A percentile compares a stretch with the other conserved stretches of the same genome.
These are phyloP conservation scores for Myotis pilosus DNA, from an alignment of 2,797 vertebrate species.

Conservation along the genomic window DNA sequence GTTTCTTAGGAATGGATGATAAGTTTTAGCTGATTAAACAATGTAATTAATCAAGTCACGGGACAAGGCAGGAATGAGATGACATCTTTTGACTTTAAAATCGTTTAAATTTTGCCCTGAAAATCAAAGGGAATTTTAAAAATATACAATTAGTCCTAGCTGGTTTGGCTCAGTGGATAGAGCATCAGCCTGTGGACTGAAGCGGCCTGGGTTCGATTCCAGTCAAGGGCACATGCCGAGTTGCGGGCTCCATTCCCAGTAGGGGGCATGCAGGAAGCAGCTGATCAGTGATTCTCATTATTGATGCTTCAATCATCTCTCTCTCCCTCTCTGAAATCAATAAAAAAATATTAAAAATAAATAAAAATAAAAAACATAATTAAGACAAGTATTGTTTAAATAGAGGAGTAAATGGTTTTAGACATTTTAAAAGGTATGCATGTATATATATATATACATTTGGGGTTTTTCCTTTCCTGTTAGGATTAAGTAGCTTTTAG, in stretches of 20 bases:
- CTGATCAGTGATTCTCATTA: too few relatives aligned
- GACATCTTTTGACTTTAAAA: conserved; percentile 42
- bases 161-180: background rate
- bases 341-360: too few relatives aligned
- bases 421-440: background rate
- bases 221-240: background rate
- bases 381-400: background rate
- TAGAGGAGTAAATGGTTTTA: background rate
- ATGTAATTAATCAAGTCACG: background rate
- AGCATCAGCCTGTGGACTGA: background rate
- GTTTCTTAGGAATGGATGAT: conserved; percentile 26
- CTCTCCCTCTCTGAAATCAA: too few relatives aligned
- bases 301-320: too few relatives aligned
- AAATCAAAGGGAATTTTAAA: background rate
- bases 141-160: background rate
- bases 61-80: background rate
- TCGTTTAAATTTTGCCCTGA: background rate
- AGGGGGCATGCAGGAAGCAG: background rate
- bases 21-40: conserved; percentile 41
- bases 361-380: too few relatives aligned
- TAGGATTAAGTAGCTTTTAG: background rate
- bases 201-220: background rate
- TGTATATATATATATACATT: background rate
- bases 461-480: background rate
- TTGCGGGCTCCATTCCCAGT: background rate